Percentiles rank a stretch among this genome's conserved stretches.
phyloP scores from a whole-genome alignment of 2,113 vertebrate genomes.

The Peromyscus californicus region DNA sequence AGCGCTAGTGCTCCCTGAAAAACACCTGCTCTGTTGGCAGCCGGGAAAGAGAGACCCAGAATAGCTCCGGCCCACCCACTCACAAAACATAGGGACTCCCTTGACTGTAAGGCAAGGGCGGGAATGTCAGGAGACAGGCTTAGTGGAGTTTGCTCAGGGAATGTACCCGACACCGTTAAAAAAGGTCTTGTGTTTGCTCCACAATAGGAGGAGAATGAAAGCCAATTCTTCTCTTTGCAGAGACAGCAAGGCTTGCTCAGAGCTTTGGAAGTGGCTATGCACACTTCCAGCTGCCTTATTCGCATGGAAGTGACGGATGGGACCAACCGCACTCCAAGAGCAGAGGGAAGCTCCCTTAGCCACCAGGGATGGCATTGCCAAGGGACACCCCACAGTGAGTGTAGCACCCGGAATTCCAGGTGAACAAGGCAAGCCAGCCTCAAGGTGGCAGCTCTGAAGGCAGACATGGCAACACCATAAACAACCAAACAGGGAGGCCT shows the following conservation, averaged over 20 bases:
- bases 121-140: not conserved
- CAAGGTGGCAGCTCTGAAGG: not conserved
- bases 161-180: not conserved
- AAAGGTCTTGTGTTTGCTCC: not conserved
- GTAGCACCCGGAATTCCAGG: not conserved
- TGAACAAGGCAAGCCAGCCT: not conserved
- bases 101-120: conserved; percentile 1
- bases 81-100: conserved; percentile 67
- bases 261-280: no score
- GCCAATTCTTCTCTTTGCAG: not conserved
- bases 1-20: conserved; percentile 55
- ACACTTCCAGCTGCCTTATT: not conserved
- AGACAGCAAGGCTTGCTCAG: not conserved
- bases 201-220: not conserved
- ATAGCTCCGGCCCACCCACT: conserved; percentile 76
- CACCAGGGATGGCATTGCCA: no score
- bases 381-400: not conserved
- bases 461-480: not conserved
- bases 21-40: conserved; percentile 80
- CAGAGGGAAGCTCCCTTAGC: not conserved
- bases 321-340: rapidly evolving
- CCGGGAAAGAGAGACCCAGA: conserved; percentile 57
- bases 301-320: not conserved
- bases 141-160: not conserved
- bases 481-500: no score